Base-by-base conservation (phyloP, 2,113 vertebrate genomes). In the Gila orcuttii region DNA sequence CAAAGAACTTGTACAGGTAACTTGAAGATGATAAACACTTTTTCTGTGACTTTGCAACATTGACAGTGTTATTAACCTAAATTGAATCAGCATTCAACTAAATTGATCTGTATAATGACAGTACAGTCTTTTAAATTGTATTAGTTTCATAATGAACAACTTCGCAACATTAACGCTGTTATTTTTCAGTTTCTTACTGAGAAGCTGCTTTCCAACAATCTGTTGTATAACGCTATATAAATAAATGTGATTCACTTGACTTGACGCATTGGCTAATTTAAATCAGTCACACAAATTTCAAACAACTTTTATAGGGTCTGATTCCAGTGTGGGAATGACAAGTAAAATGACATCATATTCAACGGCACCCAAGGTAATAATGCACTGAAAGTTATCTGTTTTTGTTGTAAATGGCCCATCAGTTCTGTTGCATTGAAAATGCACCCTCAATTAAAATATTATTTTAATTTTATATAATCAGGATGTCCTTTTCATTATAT, bases 351-450 rank as follows among this genome's bases (percentile, higher is more conserved):
- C 80, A 23, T 3, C 79, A 15, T 85, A 82, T 71, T 57, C 76
- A 8, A 83, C 87, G 17, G 90, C 78, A 60, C 74, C 88, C n/a
- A 89, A 88, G 91, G 94, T 94, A 62, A 86, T 21, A 31, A 83
- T 52, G 7, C 33, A 62, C 11, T 59, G 7, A 45, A 62, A 5
- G 23, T 66, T 1, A 7, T 31, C 15, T 62, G 6, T 28, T 78
- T 57, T 12, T 64, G 2, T 6, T 68, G 2, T 12, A 23, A 62
- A 42, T 21, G 12, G 25, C 33, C 13, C 13, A 66, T 17, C 4
- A 6, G 3, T 25, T 47, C 4, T 47, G 11, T 47, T 47, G 42
- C 12, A 25, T n/a, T 47, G 6, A 25, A 19, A 74, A 74, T 39
- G 68, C 4, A 5, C 9, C 5, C 13, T 5, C 5, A 45, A n/a